phyloP scores from a whole-genome alignment of 2,797 vertebrate species.

The Huso huso region DNA sequence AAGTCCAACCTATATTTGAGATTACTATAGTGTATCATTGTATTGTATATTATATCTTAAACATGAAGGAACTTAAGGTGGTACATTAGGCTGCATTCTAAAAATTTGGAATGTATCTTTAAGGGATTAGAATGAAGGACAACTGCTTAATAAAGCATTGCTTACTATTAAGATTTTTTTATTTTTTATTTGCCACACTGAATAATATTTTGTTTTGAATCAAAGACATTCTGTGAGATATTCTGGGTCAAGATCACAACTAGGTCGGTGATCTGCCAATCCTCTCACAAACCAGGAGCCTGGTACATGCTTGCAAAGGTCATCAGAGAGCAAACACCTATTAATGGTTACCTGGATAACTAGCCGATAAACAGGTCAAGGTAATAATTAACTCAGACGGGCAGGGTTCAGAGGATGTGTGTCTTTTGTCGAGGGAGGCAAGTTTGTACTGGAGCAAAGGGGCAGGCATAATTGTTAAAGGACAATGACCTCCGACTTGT shows the following conservation, averaged over 20 bases:
- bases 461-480: constrained; percentile 55
- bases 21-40: no score
- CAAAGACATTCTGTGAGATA: constrained; percentile 6
- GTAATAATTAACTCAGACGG: constrained; percentile 93
- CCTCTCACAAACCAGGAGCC: constrained; percentile 60
- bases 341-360: constrained; percentile 98
- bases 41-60: no score
- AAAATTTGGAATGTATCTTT: no score
- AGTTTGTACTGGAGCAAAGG: constrained; percentile 46
- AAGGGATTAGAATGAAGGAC: no score
- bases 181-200: neutral
- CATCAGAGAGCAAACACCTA: constrained; percentile 95
- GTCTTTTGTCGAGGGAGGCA: constrained; percentile 46
- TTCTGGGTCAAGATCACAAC: constrained; percentile 36
- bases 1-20: no score
- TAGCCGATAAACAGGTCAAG: constrained; percentile 85
- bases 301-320: constrained; percentile 80
- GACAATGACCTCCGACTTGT: constrained; percentile 57
- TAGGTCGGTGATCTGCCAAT: constrained; percentile 34
- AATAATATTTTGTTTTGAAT: constrained; percentile 1
- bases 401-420: constrained; percentile 60
- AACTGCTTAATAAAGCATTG: no score
- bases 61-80: no score
- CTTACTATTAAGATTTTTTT: neutral
- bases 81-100: no score